phyloP scores from a whole-genome alignment of 2,888 invertebrate genomes.

The Mythimna impura region DNA sequence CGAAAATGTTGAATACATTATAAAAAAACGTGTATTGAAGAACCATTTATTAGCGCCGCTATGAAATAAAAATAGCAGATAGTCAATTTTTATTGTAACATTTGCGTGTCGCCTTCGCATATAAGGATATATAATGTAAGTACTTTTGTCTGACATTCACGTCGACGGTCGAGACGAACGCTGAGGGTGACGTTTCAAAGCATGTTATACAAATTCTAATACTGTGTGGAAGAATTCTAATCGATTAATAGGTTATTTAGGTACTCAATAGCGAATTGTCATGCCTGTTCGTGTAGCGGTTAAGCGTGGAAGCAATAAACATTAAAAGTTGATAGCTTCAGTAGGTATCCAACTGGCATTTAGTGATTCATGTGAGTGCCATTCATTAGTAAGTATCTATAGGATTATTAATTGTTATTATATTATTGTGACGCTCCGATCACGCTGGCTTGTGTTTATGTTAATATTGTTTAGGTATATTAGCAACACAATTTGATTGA shows the following conservation, averaged over 20 bases:
- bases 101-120: conserved; percentile 34
- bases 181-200: conserved; percentile 76
- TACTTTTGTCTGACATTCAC: conserved; percentile 65
- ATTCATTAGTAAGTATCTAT: conserved; percentile 28
- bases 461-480: conserved; percentile 12
- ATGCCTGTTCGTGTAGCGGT: conserved; percentile 17
- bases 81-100: conserved; percentile 38
- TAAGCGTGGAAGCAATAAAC: conserved; percentile 18
- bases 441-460: conserved; percentile 23
- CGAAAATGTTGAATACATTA: conserved; percentile 48
- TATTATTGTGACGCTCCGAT: conserved; percentile 9
- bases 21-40: conserved; percentile 47
- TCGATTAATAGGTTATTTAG: conserved; percentile 53
- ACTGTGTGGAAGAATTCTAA: conserved; percentile 49
- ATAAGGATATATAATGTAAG: conserved; percentile 64
- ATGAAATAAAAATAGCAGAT: conserved; percentile 57
- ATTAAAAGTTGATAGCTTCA: conserved; percentile 7
- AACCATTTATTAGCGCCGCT: conserved; percentile 37
- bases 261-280: conserved; percentile 40
- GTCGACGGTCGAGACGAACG: conserved; percentile 57
- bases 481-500: conserved; percentile 7
- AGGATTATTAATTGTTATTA: conserved; percentile 41
- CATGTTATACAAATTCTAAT: conserved; percentile 62
- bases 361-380: conserved; percentile 32
- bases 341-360: conserved; percentile 12